Conservation (phyloP, 2,113 vertebrate species). For the Clarias batrachus region DNA sequence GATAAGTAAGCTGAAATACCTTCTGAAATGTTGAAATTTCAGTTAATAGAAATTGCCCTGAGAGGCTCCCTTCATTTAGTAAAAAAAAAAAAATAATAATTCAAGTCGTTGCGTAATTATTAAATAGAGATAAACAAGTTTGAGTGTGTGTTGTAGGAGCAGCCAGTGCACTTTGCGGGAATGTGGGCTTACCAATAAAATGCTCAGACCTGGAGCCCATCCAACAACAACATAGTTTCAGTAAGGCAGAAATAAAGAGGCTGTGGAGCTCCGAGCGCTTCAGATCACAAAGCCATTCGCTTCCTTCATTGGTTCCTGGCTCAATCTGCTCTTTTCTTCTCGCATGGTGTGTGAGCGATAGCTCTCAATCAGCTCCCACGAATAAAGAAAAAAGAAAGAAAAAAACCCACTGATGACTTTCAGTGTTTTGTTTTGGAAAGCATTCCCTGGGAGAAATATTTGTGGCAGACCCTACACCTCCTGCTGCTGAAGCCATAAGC, state of each 20-base stretch:
- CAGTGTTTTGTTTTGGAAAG: conserved; percentile 67
- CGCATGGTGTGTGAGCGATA: conserved; percentile 48
- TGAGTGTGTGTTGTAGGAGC: neutral
- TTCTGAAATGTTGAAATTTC: conserved; percentile 10
- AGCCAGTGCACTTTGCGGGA: neutral
- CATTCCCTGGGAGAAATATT: conserved; percentile 66
- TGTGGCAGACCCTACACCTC: conserved; percentile 64
- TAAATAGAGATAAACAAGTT: conserved; percentile 28
- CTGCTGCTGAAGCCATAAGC: conserved; percentile 69
- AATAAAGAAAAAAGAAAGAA: conserved; percentile 26
- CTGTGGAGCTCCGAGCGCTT: conserved; percentile 13
- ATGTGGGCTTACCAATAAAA: conserved; percentile 36
- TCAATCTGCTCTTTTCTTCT: neutral
- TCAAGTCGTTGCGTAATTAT: conserved; percentile 23
- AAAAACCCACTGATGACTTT: conserved; percentile 62
- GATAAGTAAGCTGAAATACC: conserved; percentile 12
- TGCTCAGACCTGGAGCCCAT: conserved; percentile 32
- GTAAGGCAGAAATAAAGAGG: conserved; percentile 40
- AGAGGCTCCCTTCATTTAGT: neutral
- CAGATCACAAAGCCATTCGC: conserved; percentile 31
- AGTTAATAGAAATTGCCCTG: conserved; percentile 12
- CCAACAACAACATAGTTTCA: conserved; percentile 42
- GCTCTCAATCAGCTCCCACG: conserved; percentile 58
- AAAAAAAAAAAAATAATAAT: neutral
- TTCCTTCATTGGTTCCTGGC: conserved; percentile 40